Base-by-base conservation (phyloP, 2,888 invertebrate species). In the Pantelozetes paolii region DNA sequence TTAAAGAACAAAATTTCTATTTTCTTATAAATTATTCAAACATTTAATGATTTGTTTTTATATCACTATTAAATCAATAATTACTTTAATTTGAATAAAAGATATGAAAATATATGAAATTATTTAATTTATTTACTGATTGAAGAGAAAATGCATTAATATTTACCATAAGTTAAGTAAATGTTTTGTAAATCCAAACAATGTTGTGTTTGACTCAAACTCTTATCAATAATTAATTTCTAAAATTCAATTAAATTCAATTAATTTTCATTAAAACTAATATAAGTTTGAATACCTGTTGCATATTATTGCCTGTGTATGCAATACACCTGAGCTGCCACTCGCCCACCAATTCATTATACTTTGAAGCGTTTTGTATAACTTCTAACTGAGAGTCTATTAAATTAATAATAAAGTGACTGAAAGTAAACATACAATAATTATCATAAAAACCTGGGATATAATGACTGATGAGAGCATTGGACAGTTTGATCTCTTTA, bases 301-400 rank as follows among this genome's bases (percentile, higher is more conserved):
- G 86, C 94, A 98, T 97, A 82, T 99, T 99, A 84, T 99, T 99
- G 0, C 98, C 98, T 9, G 97, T 95, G 83, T 99, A 99, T 0
- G 98, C 98, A 9, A 99, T 95, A 82, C 97, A 97, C 82, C 91
- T 90, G 64, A 99, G 87, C 82, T 98, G 96, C 92, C 97, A 99
- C 83, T 99, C 98, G 42, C 97, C 97, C 42, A 96, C 92, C 81
- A 98, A 97, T 83, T 96, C 96, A 84, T 96, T 98, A 95, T 97
- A 99, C 80, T 92, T 90, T 59, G 95, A 90, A 81, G 95, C 92
- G 79, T 90, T 87, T 80, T 94, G 93, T 77, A 97, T 91, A 83
- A 92, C 87, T 70, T 89, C 89, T 90, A 76, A 62, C 11, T 64
- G 48, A 30, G 42, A 69, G 23, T 71, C 71, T 72, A 42, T 18